Conservation (phyloP, 1,140 invertebrate species). For the Pteromalus puparum region DNA sequence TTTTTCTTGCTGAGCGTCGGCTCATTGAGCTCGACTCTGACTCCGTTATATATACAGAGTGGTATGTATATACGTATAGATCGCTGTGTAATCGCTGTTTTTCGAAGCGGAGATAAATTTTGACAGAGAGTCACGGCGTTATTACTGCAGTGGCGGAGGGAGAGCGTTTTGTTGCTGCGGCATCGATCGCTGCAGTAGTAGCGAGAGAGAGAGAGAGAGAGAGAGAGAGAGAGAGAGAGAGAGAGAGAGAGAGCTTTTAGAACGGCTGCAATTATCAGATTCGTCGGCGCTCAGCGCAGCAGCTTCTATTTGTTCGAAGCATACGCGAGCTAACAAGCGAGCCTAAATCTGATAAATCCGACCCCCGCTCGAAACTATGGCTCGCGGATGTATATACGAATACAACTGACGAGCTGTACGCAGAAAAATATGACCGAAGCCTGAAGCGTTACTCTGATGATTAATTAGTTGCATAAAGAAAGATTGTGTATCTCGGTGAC, state of each 20-base stretch:
- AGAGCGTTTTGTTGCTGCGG: not conserved
- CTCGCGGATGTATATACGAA: no score
- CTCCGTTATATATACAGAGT: no score
- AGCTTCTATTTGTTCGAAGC: not conserved
- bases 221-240: not conserved
- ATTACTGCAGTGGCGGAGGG: not conserved
- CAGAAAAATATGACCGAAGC: not conserved
- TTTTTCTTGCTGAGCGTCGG: not conserved
- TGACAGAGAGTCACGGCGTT: not conserved
- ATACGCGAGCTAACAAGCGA: not conserved
- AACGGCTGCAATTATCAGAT: not conserved
- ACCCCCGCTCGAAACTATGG: no score
- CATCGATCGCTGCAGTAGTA: not conserved
- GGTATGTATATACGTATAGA: no score
- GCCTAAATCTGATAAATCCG: not conserved
- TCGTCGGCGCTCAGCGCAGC: not conserved
- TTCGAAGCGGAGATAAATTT: conserved; percentile 1
- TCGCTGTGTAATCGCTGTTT: not conserved
- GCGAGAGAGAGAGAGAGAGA: not conserved
- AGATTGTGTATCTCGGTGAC: no score
- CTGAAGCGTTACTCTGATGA: no score
- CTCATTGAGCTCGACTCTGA: no score
- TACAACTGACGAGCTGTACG: not conserved
- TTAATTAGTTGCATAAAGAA: no score
- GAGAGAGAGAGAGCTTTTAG: not conserved